phyloP scores from a whole-genome alignment of 2,797 vertebrate species.

The Peromyscus melanophrys region DNA sequence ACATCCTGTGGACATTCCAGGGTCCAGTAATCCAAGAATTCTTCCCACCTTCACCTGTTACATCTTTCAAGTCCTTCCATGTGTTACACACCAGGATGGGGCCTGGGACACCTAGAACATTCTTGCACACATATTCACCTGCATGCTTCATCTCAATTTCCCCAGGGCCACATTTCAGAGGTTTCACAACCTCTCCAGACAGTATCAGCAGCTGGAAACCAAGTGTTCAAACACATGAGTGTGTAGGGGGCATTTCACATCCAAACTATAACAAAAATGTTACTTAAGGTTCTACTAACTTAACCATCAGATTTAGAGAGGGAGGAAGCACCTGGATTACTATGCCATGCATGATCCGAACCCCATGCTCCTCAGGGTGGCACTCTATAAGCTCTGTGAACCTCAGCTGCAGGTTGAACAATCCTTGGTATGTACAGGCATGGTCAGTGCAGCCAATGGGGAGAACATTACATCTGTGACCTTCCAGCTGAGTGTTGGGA shows the following conservation, averaged over 20 bases:
- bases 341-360: fast-evolving
- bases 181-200: not conserved
- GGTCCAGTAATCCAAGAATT: too few species aligned
- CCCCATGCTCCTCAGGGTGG: fast-evolving
- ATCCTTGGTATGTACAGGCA: not conserved
- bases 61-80: fast-evolving
- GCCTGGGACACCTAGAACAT: not conserved
- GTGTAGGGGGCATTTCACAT: not conserved
- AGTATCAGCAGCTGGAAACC: not conserved
- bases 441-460: fast-evolving
- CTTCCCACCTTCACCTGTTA: not conserved
- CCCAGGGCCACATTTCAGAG: not conserved
- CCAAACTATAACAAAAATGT: not conserved
- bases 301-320: not conserved
- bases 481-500: not conserved
- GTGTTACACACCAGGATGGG: fast-evolving
- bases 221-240: not conserved
- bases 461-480: fast-evolving
- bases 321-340: not conserved
- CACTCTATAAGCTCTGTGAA: too few species aligned
- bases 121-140: fast-evolving
- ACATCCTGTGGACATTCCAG: not conserved
- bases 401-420: not conserved
- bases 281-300: not conserved
- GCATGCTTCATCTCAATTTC: not conserved